These are phyloP conservation scores for Drymonia ruficornis DNA, from an alignment of 2,888 invertebrate species.

Conservation along the genomic window DNA sequence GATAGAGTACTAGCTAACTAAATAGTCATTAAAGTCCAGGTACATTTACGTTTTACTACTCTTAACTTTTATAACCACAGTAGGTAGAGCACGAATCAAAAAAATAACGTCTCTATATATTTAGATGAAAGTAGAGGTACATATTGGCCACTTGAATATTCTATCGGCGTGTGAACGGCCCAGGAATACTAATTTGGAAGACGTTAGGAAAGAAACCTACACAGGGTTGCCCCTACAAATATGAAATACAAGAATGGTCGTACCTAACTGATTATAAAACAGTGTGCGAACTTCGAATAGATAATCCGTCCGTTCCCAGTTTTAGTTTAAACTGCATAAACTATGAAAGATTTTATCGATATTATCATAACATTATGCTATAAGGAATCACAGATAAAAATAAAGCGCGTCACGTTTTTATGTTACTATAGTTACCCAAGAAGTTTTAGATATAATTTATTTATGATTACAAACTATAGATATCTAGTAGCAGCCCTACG, in stretches of 20 bases:
- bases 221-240: background rate
- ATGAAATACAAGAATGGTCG: background rate
- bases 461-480: no score
- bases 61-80: conserved; percentile 22
- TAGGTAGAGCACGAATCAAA: conserved; percentile 40
- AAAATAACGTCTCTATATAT: conserved; percentile 48
- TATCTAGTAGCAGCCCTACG: background rate
- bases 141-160: conserved; percentile 49
- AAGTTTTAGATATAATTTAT: no score
- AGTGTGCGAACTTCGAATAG: no score
- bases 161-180: conserved; percentile 35
- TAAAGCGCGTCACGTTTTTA: no score
- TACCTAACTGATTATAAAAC: no score
- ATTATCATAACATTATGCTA: no score
- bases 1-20: no score
- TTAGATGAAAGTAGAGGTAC: conserved; percentile 44
- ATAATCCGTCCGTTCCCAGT: no score
- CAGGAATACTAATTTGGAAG: conserved; percentile 42
- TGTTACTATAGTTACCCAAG: no score
- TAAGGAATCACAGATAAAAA: background rate
- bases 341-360: no score
- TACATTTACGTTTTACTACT: conserved; percentile 14
- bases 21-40: no score
- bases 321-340: no score
- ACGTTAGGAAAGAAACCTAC: background rate